Evolutionary conservation across 2,797 vertebrate genomes (phyloP).

Genomic region (Sebastes miniatus): DNA sequence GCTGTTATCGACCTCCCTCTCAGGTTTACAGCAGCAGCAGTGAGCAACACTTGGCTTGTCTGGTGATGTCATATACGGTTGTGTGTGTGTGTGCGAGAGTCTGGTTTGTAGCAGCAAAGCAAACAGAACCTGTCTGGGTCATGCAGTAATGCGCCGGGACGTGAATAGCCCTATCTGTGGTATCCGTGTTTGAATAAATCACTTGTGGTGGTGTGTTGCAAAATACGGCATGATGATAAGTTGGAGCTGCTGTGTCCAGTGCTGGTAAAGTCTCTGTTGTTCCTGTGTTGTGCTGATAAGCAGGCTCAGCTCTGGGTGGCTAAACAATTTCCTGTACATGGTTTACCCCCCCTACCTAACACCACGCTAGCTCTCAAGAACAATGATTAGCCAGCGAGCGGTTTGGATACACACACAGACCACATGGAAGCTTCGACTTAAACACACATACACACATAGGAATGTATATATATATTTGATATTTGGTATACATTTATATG

Average conservation of each 20-base stretch:
- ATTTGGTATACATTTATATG: neutral
- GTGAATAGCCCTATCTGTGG: slow-evolving; percentile 70
- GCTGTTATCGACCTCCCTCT: slow-evolving; percentile 73
- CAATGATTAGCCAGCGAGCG: slow-evolving; percentile 64
- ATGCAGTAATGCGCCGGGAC: slow-evolving; percentile 55
- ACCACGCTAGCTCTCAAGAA: slow-evolving; percentile 46
- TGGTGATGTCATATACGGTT: slow-evolving; percentile 70
- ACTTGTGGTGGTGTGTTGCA: slow-evolving; percentile 66
- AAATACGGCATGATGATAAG: slow-evolving; percentile 73
- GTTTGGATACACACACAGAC: slow-evolving; percentile 40
- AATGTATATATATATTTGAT: neutral
- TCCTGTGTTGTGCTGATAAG: slow-evolving; percentile 77
- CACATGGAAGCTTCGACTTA: neutral
- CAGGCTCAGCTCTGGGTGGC: slow-evolving; percentile 51
- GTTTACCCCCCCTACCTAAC: slow-evolving; percentile 43
- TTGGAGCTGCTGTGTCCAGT: slow-evolving; percentile 65
- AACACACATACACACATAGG: neutral
- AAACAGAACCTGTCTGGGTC: slow-evolving; percentile 78
- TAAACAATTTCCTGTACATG: slow-evolving; percentile 69
- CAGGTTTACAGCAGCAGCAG: slow-evolving; percentile 62
- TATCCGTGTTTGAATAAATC: slow-evolving; percentile 78
- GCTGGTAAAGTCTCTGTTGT: slow-evolving; percentile 62
- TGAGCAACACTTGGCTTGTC: slow-evolving; percentile 60
- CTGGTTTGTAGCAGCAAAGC: slow-evolving; percentile 70
- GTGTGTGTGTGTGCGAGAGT: slow-evolving; percentile 39